Percentiles rank a stretch among this genome's conserved stretches.
phyloP scores from a whole-genome alignment of 2,888 invertebrate genomes.

The Dastarcus helophoroides region DNA sequence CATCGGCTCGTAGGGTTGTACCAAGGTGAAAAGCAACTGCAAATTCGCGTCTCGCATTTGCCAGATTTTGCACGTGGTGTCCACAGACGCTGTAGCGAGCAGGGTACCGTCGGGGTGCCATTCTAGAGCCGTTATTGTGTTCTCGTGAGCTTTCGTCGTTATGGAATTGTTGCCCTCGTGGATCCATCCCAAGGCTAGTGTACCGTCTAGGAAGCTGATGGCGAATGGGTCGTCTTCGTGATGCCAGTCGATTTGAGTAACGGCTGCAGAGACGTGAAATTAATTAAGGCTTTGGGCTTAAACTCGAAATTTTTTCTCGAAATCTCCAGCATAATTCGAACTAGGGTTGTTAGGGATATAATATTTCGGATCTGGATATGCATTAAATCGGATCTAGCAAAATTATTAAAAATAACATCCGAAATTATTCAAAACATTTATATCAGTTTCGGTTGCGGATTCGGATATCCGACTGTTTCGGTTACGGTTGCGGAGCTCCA shows the following conservation, averaged over 20 bases:
- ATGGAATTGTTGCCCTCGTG: slow-evolving; percentile 29
- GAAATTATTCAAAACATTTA: too few relatives aligned
- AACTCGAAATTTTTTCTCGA: too few relatives aligned
- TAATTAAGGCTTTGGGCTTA: too few relatives aligned
- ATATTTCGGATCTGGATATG: too few relatives aligned
- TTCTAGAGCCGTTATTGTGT: slow-evolving; percentile 34
- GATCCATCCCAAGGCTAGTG: slow-evolving; percentile 36
- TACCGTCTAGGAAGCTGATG: slow-evolving; percentile 45
- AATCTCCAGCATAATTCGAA: too few relatives aligned
- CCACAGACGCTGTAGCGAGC: slow-evolving; percentile 41
- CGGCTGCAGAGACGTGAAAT: slow-evolving; percentile 42
- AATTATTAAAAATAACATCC: too few relatives aligned
- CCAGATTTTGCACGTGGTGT: slow-evolving; percentile 40
- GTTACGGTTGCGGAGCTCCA: too few relatives aligned
- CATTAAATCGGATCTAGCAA: too few relatives aligned
- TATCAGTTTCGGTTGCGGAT: too few relatives aligned
- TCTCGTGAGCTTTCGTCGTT: slow-evolving; percentile 35
- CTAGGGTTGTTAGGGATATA: too few relatives aligned
- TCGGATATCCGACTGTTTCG: too few relatives aligned
- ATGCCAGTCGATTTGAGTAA: slow-evolving; percentile 44
- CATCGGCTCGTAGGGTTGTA: slow-evolving; percentile 38
- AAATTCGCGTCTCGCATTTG: slow-evolving; percentile 33
- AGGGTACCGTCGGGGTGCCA: slow-evolving; percentile 43
- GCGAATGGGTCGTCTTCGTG: slow-evolving; percentile 44
- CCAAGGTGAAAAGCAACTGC: slow-evolving; percentile 34